phyloP scores from a whole-genome alignment of 2,888 invertebrate genomes.

The Amiota minor region DNA sequence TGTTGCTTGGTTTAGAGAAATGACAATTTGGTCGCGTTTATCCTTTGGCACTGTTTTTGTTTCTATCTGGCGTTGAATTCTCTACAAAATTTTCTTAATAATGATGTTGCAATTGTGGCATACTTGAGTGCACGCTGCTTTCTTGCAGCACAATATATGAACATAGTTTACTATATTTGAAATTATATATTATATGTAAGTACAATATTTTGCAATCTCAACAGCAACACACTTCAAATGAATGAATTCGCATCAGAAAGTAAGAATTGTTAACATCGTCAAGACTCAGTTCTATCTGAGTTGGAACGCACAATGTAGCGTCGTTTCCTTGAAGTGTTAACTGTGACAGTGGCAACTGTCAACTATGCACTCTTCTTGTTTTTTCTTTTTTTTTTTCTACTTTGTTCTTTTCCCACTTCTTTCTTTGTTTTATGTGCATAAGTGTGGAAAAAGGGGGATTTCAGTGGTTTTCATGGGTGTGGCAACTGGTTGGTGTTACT shows the following conservation, averaged over 20 bases:
- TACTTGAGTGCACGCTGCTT: conserved; percentile 13
- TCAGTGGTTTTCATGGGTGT: not conserved
- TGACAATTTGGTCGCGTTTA: conserved; percentile 14
- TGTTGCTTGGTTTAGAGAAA: conserved; percentile 22
- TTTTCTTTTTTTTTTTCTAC: conserved; percentile 26
- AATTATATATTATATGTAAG: conserved; percentile 23
- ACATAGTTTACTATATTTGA: conserved; percentile 22
- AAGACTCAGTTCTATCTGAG: too few relatives aligned
- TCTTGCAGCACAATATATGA: conserved; percentile 9
- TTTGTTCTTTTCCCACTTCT: conserved; percentile 37
- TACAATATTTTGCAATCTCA: conserved; percentile 15
- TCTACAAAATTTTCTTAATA: too few relatives aligned
- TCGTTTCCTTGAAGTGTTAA: conserved; percentile 28
- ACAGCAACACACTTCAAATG: conserved; percentile 7
- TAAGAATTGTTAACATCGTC: not conserved
- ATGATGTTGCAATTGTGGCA: not conserved
- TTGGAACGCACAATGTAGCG: not conserved
- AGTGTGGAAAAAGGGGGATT: not conserved
- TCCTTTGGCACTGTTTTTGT: conserved; percentile 8
- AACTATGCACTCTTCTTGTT: conserved; percentile 28
- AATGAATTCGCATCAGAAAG: not conserved
- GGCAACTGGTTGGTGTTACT: conserved; percentile 1
- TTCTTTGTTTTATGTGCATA: conserved; percentile 25
- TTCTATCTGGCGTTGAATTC: not conserved
- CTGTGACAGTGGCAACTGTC: conserved; percentile 33